Conservation (phyloP, 2,888 invertebrate genomes). For the Torymus auratus region DNA sequence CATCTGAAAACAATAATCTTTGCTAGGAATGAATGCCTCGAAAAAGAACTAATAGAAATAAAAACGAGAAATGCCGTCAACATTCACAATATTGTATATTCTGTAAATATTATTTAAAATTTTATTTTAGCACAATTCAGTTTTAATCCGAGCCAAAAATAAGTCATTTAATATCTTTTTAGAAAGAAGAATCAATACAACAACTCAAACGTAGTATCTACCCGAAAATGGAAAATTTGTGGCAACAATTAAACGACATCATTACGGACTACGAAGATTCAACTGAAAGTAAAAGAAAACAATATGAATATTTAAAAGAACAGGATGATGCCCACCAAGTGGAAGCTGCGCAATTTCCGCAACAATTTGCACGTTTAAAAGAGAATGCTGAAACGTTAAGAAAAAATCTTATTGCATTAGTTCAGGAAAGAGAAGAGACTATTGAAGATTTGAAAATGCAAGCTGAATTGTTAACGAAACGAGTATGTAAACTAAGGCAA, state of each 20-base stretch:
- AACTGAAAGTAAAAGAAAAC: slow-evolving; percentile 70
- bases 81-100: slow-evolving; percentile 65
- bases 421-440: slow-evolving; percentile 62
- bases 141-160: too few relatives aligned
- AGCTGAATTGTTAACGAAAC: slow-evolving; percentile 62
- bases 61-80: slow-evolving; percentile 68
- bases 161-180: slow-evolving; percentile 12
- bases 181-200: slow-evolving; percentile 68
- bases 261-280: slow-evolving; percentile 68
- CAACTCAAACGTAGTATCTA: slow-evolving; percentile 63
- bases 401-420: slow-evolving; percentile 61
- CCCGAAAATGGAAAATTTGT: slow-evolving; percentile 67
- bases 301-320: slow-evolving; percentile 76
- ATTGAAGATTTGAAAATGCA: slow-evolving; percentile 64
- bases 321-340: slow-evolving; percentile 78
- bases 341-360: slow-evolving; percentile 72
- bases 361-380: slow-evolving; percentile 69
- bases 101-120: slow-evolving; percentile 61
- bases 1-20: slow-evolving; percentile 80
- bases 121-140: too few relatives aligned
- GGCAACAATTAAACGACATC: slow-evolving; percentile 65
- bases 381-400: slow-evolving; percentile 65
- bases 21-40: slow-evolving; percentile 77
- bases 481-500: slow-evolving; percentile 77
- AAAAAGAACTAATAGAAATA: slow-evolving; percentile 64